Conservation (phyloP, 2,113 vertebrate genomes). For the Neolamprologus caudopunctatus region DNA sequence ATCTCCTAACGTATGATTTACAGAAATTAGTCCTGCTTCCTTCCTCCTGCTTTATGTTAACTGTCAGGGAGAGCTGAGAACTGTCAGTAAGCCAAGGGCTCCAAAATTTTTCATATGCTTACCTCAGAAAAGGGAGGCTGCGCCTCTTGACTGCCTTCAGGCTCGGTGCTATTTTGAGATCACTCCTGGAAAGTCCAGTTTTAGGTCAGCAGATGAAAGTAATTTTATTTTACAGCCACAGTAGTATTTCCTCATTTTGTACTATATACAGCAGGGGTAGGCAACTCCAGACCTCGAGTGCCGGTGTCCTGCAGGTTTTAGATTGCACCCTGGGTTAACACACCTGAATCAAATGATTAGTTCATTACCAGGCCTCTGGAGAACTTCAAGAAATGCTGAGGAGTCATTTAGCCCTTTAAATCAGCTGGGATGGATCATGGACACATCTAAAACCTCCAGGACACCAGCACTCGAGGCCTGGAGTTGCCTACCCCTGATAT, state of each 20-base stretch:
- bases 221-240: background rate
- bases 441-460: no score
- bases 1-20: constrained; percentile 28
- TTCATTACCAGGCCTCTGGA: no score
- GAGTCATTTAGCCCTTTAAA: no score
- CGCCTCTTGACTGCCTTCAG: background rate
- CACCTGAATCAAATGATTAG: no score
- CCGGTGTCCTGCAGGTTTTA: no score
- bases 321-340: no score
- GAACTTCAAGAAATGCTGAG: no score
- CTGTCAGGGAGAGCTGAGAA: background rate
- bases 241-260: background rate
- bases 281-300: no score
- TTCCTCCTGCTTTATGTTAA: background rate
- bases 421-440: no score
- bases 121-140: background rate
- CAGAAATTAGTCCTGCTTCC: background rate
- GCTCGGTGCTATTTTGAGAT: background rate
- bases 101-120: accelerated
- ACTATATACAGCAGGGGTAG: background rate
- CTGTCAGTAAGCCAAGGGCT: background rate
- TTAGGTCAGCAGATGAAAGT: background rate
- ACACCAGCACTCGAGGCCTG: no score
- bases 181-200: background rate
- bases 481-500: background rate